Conservation (phyloP, 2,113 vertebrate genomes). For the Pterophyllum scalare region DNA sequence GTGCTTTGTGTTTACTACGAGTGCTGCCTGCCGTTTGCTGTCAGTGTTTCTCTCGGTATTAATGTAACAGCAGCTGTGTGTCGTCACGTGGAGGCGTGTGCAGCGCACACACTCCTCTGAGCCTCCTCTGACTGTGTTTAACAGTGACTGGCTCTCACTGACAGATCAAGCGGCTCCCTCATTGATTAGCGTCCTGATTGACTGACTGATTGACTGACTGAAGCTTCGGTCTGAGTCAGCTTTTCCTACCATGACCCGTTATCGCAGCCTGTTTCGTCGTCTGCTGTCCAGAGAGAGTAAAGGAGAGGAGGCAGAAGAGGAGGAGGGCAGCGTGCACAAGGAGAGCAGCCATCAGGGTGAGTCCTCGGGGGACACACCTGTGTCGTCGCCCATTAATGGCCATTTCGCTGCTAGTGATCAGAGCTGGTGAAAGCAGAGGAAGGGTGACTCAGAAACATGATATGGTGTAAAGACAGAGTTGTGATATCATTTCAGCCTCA, state of each 20-base stretch:
- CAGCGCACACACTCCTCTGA: neutral
- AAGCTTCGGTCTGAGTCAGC: neutral
- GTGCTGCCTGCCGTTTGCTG: neutral
- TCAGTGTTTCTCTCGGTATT: neutral
- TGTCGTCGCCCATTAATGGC: neutral
- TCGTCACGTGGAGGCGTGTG: neutral
- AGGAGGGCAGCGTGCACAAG: conserved; percentile 26
- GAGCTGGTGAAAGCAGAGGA: neutral
- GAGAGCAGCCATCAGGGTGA: conserved; percentile 64
- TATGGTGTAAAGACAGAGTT: neutral
- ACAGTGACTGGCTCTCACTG: neutral
- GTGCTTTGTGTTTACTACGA: neutral
- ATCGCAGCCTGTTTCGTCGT: conserved; percentile 56
- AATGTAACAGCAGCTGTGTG: neutral
- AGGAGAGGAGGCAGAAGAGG: conserved; percentile 27
- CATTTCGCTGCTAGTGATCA: neutral
- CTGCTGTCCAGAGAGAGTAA: conserved; percentile 54
- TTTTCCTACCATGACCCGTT: conserved; percentile 53
- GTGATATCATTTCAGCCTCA: neutral
- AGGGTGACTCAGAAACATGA: neutral
- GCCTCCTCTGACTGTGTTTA: neutral
- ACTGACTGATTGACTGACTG: neutral
- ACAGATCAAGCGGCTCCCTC: neutral
- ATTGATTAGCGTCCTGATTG: neutral
- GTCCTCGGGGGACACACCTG: conserved; percentile 9